Conservation (phyloP, 2,113 vertebrate genomes). For the Gasterosteus aculeatus region DNA sequence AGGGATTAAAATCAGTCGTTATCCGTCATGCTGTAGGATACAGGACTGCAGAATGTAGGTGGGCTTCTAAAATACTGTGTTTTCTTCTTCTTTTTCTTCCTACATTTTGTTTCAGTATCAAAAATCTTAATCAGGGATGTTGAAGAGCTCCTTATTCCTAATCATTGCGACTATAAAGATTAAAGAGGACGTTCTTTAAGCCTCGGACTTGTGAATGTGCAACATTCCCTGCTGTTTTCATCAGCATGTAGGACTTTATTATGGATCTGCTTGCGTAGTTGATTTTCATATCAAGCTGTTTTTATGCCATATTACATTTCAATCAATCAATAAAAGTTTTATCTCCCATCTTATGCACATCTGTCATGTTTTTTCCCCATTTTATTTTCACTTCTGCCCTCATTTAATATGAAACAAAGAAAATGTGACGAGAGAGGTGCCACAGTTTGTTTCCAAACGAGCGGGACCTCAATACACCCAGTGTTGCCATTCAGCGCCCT, state of each 20-base stretch:
- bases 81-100: not conserved
- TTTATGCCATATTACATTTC: slow-evolving; percentile 35
- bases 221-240: not conserved
- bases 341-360: slow-evolving; percentile 8
- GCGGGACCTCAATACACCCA: slow-evolving; percentile 57
- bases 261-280: slow-evolving; percentile 14
- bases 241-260: not conserved
- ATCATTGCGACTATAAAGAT: slow-evolving; percentile 6
- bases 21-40: not conserved
- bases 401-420: slow-evolving; percentile 18
- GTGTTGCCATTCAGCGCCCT: slow-evolving; percentile 70
- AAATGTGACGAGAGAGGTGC: slow-evolving; percentile 24
- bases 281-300: slow-evolving; percentile 27
- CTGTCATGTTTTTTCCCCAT: not conserved
- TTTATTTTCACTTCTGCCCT: not conserved
- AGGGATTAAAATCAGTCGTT: not conserved
- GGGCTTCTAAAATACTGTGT: not conserved
- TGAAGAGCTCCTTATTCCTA: not conserved
- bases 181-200: slow-evolving; percentile 2
- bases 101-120: not conserved
- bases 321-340: slow-evolving; percentile 60
- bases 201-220: slow-evolving; percentile 12
- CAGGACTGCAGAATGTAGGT: not conserved
- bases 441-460: slow-evolving; percentile 21
- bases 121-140: not conserved